Evolutionary conservation across 2,888 invertebrate genomes (phyloP).

Genomic region (Myopa testacea): DNA sequence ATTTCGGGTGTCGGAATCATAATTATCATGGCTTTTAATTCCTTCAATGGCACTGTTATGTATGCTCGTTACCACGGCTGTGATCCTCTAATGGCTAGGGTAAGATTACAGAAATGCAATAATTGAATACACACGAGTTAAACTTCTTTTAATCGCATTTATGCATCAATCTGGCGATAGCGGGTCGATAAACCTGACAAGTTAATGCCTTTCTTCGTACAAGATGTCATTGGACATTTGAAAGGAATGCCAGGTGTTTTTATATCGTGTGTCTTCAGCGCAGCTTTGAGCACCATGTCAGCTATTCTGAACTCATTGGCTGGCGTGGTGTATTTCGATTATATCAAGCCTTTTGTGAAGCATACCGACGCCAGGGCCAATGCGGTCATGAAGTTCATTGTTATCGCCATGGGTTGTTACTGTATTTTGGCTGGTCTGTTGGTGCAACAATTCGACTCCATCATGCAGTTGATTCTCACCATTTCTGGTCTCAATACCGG

Average conservation of each 20-base stretch:
- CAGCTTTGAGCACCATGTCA: constrained; percentile 73
- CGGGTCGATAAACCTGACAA: constrained; percentile 68
- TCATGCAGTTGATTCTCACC: constrained; percentile 69
- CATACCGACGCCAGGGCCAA: constrained; percentile 69
- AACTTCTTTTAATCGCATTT: neutral
- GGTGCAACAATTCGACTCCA: constrained; percentile 69
- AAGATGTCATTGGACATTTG: constrained; percentile 70
- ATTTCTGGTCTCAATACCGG: constrained; percentile 71
- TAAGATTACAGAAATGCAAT: constrained; percentile 45
- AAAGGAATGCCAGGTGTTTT: constrained; percentile 74
- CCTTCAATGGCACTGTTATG: constrained; percentile 73
- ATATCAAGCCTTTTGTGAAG: constrained; percentile 67
- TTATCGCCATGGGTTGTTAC: constrained; percentile 70
- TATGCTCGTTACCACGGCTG: constrained; percentile 73
- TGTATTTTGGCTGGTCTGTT: constrained; percentile 72
- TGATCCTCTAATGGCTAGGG: constrained; percentile 72
- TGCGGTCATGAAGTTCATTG: constrained; percentile 69
- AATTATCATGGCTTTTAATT: constrained; percentile 71
- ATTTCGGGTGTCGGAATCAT: constrained; percentile 72
- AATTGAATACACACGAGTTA: neutral
- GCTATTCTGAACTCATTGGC: constrained; percentile 71
- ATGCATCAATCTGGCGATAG: constrained; percentile 43
- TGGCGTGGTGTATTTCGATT: constrained; percentile 73
- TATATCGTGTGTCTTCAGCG: constrained; percentile 74
- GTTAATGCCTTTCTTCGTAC: constrained; percentile 72